Conservation (phyloP, 2,113 vertebrate species). For the Cephalopterus ornatus region DNA sequence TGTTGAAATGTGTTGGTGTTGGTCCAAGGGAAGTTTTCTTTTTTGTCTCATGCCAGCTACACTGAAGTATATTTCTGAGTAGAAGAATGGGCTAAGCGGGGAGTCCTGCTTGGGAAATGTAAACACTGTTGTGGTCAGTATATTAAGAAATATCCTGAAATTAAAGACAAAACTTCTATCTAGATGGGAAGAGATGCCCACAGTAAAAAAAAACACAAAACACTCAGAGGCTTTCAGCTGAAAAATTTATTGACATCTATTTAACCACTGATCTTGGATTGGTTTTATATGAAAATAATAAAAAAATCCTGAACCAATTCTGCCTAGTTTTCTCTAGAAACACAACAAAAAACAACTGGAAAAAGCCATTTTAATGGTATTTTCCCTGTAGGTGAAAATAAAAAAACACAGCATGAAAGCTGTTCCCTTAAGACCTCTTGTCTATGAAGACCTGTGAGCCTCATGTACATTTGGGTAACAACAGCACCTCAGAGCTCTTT, state of each 20-base stretch:
- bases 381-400: not conserved
- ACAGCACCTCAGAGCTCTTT: conserved; percentile 7
- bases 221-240: not conserved
- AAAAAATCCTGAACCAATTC: not conserved
- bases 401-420: not conserved
- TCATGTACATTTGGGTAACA: not conserved
- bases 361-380: not conserved
- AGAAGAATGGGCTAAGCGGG: conserved; percentile 48
- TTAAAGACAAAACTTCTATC: conserved; percentile 2
- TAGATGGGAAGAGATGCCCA: not conserved
- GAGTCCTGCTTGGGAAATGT: conserved; percentile 30
- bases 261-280: not conserved
- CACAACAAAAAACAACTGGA: not conserved
- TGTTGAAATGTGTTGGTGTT: conserved; percentile 43
- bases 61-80: not conserved
- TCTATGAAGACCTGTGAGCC: not conserved
- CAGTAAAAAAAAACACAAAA: not conserved
- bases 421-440: not conserved
- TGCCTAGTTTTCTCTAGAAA: not conserved
- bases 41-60: conserved; percentile 42
- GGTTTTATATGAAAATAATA: not conserved
- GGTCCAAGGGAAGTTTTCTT: conserved; percentile 39
- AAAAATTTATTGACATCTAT: conserved; percentile 2
- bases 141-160: conserved; percentile 38
- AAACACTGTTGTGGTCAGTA: conserved; percentile 42